Base-by-base conservation (phyloP, 2,797 vertebrate genomes). In the Neopelma chrysocephalum region DNA sequence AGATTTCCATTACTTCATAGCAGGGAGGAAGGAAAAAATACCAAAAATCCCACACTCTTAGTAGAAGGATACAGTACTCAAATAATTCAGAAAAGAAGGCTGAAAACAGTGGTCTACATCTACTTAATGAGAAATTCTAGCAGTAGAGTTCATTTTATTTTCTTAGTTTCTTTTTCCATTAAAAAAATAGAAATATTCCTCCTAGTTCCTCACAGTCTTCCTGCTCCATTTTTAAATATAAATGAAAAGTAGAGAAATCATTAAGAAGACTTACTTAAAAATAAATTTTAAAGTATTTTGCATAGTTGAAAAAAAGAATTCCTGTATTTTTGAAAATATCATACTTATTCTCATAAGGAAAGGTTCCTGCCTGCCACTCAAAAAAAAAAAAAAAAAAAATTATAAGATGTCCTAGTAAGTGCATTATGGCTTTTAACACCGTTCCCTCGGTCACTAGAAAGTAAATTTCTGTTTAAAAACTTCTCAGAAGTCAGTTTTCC, bases 1-100 rank as follows among this genome's bases (percentile, higher is more conserved):
- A 40, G 12, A 71, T 79, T 92, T 87, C 20, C 72, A 83, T 79
- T 87, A 90, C 91, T n/a, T 84, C 70, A 83, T 27, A 64, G n/a
- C 11, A 91, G 22, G 25, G n/a, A 90, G 42, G 31, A 87, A 71
- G 26, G 23, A 61, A 70, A 87, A 79, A 36, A 23, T 32, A 47
- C 4, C 61, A 25, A 53, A 64, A 29, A 1, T 0, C 8, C 12
- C 5, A 40, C 21, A 31, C 4, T 38, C 31, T 72, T 38, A 79
- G 29, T 60, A 26, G 16, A 71, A 75, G 29, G 9, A 7, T 70
- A 64, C 3, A 47, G 38, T 50, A 81, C 17, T 78, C 34, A 66
- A 62, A 22, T 75, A n/a, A 75, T 27, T 71, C 45, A 38, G 38
- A 64, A 86, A 71, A 82, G 11, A 48, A 48, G 18, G n/a, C 15